Base-by-base conservation (phyloP, 1,140 invertebrate genomes). In the Parapsyche elsis region DNA sequence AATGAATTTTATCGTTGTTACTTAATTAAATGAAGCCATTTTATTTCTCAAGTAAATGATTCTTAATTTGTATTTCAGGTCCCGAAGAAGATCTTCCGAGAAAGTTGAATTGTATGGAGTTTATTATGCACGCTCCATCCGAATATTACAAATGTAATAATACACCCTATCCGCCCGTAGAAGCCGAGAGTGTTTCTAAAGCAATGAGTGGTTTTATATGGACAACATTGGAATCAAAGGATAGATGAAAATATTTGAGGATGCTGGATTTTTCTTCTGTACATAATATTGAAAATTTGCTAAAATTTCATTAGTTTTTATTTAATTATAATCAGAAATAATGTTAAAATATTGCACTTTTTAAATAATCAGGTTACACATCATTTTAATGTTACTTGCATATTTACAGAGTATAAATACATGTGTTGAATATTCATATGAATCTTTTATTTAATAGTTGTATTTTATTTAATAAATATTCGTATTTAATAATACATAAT, bases 81-180 rank as follows among this genome's bases (percentile, higher is more conserved):
- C 96, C 95, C 38, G 96, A 97, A 86, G 97, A 98, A 90, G 96
- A 98, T 84, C 88, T 97, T 4, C 95, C 96, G 0, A 89, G 96
- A 4, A 95, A 95, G 88, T 88, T 98, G 67, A 94, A 95, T 71
- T 95, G 91, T 80, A 94, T 98, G 92, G 94, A 97, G 85, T 98
- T 97, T 90, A 92, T 97, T 10, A 97, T 97, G 93, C 96, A 97
- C 86, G 95, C 96, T 0, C 96, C 96, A 0, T 96, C 95, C 9
- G 96, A 97, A 86, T 98, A 97, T 88, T 98, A 94, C 85, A 93
- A 94, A 85, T 89, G 93, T 12, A 92, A 91, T 82, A 93, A 90
- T 80, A 92, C 91, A 44, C 95, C 95, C 0, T 97, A 95, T 86
- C 94, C 94, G 0, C 87, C 91, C 9, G 86, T 90, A 0, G 86